Percentiles rank a stretch among this genome's conserved stretches.
Evolutionary conservation across 2,888 invertebrate genomes (phyloP).

Genomic region (Digitonthophagus gazella): DNA sequence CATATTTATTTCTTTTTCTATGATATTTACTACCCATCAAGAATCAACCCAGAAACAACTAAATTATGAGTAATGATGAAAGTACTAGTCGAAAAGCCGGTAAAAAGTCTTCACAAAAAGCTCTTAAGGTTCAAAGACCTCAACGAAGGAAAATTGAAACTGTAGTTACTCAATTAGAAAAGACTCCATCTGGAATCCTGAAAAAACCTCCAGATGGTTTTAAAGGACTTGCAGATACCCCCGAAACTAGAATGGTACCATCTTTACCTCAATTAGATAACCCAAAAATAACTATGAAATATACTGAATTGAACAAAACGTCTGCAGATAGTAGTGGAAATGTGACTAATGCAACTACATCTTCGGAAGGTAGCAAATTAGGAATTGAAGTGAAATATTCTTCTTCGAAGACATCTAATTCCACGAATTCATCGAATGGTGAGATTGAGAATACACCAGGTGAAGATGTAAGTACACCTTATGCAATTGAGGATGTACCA

Average conservation of each 20-base stretch:
- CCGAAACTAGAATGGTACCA: neutral
- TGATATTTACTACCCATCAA: neutral
- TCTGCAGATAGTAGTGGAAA: neutral
- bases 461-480: neutral
- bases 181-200: neutral
- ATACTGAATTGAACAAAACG: neutral
- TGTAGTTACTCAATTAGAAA: neutral
- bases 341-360: neutral
- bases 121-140: neutral
- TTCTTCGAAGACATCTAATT: neutral
- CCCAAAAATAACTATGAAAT: neutral
- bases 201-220: neutral
- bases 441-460: neutral
- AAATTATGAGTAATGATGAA: neutral
- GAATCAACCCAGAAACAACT: neutral
- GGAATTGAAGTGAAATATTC: neutral
- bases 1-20: neutral
- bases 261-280: neutral
- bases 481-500: neutral
- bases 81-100: neutral
- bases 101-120: neutral
- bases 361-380: neutral
- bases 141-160: neutral
- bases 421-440: neutral
- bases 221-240: neutral